These are phyloP conservation scores for Rhabdomys dilectus DNA, from an alignment of 2,113 vertebrate species.

Conservation along the genomic window DNA sequence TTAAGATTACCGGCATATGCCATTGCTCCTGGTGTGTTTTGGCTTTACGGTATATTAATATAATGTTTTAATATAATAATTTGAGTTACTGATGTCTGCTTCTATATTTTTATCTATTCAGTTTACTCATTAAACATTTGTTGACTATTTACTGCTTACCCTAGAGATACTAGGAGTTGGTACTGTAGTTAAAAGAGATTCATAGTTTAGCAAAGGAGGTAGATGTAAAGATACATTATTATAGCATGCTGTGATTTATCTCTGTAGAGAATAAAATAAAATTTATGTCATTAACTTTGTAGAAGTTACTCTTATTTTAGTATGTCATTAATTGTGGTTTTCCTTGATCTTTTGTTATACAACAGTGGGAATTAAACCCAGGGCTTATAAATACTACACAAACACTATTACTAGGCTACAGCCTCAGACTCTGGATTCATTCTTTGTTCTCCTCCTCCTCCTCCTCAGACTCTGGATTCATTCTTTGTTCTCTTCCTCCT, in stretches of 20 bases:
- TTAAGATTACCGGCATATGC: background rate
- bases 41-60: background rate
- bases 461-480: too few relatives aligned
- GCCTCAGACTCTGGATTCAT: background rate
- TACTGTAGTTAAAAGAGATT: background rate
- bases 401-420: background rate
- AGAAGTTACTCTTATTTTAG: background rate
- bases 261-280: background rate
- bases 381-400: background rate
- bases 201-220: background rate
- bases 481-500: too few relatives aligned
- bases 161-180: background rate
- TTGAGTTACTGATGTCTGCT: background rate
- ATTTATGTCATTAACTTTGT: background rate
- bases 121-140: background rate
- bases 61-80: background rate
- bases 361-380: background rate
- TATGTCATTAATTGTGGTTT: background rate
- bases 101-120: background rate
- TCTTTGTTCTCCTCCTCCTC: too few relatives aligned
- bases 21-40: background rate
- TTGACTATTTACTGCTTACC: background rate
- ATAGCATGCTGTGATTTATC: background rate
- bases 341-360: background rate
- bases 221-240: background rate